Conservation (phyloP, 2,113 vertebrate species). For the Lepidothrix coronata region DNA sequence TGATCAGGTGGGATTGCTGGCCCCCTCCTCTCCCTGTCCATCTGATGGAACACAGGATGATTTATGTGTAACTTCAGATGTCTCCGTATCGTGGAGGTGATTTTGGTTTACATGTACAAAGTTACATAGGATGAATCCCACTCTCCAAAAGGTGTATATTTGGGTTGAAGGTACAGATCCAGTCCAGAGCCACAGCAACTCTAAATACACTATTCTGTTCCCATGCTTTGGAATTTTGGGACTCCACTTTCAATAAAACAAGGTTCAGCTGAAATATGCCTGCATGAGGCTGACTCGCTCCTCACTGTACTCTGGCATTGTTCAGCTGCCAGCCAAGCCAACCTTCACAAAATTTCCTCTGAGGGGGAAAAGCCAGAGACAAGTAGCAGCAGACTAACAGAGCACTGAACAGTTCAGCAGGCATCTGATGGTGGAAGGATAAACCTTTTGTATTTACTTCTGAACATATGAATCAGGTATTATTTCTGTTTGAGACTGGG, state of each 20-base stretch:
- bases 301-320: not conserved
- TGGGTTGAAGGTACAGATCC: not conserved
- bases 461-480: not conserved
- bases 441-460: not conserved
- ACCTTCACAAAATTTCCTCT: not conserved
- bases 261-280: not conserved
- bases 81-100: rapidly evolving
- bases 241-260: not conserved
- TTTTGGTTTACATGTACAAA: not conserved
- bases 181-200: not conserved
- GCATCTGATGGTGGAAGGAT: not conserved
- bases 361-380: not conserved
- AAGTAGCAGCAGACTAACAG: not conserved
- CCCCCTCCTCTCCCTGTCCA: not conserved
- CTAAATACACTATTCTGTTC: not conserved
- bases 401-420: not conserved
- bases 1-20: not conserved
- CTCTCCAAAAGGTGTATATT: not conserved
- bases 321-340: not conserved
- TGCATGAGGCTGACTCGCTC: not conserved
- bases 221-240: not conserved
- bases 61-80: not conserved
- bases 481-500: not conserved
- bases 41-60: not conserved
- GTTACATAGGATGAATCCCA: not conserved